These are phyloP conservation scores for Pseudochirops corinnae DNA, from an alignment of 2,797 vertebrate species.

Conservation along the genomic window DNA sequence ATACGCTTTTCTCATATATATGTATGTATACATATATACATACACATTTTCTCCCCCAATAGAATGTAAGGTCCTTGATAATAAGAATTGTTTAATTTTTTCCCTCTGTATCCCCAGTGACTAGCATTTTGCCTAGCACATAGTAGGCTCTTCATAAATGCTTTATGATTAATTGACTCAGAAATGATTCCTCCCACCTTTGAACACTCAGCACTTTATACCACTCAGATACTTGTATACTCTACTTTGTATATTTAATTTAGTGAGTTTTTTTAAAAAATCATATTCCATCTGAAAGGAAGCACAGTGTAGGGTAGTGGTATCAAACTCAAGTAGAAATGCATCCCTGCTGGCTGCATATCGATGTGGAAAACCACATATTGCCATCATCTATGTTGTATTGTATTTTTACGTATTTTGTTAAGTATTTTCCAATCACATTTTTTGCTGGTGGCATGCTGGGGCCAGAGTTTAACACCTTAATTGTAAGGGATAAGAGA, in stretches of 20 bases:
- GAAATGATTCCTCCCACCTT: background rate
- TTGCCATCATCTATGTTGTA: background rate
- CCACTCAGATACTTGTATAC: background rate
- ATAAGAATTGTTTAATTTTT: background rate
- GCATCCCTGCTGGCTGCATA: background rate
- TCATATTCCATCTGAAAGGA: background rate
- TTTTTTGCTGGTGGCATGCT: background rate
- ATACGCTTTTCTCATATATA: background rate
- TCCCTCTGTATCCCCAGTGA: background rate
- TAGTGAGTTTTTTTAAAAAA: background rate
- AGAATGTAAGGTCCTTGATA: background rate
- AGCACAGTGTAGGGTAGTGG: background rate
- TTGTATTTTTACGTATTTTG: background rate
- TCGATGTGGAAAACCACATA: background rate
- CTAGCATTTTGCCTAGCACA: background rate
- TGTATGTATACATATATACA: background rate
- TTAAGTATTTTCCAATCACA: background rate
- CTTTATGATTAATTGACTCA: background rate
- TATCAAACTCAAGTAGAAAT: background rate
- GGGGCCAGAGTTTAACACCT: background rate
- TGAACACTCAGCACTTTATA: background rate
- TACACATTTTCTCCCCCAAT: background rate
- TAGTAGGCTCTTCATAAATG: background rate
- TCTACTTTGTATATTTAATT: background rate
- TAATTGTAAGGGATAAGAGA: background rate